These are phyloP conservation scores for Cinclus mexicanus DNA, from an alignment of 2,113 vertebrate species.

Conservation along the genomic window DNA sequence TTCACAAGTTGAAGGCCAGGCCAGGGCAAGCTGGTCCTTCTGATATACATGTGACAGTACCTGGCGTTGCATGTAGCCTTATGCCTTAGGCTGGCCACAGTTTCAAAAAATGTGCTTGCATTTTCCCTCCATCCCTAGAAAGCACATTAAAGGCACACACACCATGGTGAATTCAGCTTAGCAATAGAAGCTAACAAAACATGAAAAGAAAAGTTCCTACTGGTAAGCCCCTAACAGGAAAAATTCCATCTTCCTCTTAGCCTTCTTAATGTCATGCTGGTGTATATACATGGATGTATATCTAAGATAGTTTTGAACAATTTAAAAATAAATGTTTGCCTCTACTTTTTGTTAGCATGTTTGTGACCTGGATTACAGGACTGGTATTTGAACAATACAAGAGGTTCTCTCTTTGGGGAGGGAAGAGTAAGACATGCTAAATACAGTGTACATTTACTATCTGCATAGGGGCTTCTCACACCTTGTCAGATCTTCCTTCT, in stretches of 20 bases:
- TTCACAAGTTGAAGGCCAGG: background rate
- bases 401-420: background rate
- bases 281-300: background rate
- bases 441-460: background rate
- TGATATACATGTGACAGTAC: background rate
- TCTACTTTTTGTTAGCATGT: background rate
- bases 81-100: background rate
- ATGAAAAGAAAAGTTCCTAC: background rate
- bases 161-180: background rate
- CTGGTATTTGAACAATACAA: background rate
- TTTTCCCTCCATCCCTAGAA: background rate
- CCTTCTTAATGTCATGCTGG: background rate
- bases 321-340: background rate
- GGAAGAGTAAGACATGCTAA: background rate
- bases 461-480: background rate
- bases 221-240: background rate
- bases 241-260: background rate
- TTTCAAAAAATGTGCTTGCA: background rate
- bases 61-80: background rate
- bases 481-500: slow-evolving; percentile 4
- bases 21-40: background rate
- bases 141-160: background rate
- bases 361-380: background rate
- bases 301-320: background rate
- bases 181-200: background rate